A percentile compares a stretch with the other conserved stretches of the same genome.
These are phyloP conservation scores for Neoseiulus cucumeris DNA, from an alignment of 1,140 invertebrate genomes.

Conservation along the genomic window DNA sequence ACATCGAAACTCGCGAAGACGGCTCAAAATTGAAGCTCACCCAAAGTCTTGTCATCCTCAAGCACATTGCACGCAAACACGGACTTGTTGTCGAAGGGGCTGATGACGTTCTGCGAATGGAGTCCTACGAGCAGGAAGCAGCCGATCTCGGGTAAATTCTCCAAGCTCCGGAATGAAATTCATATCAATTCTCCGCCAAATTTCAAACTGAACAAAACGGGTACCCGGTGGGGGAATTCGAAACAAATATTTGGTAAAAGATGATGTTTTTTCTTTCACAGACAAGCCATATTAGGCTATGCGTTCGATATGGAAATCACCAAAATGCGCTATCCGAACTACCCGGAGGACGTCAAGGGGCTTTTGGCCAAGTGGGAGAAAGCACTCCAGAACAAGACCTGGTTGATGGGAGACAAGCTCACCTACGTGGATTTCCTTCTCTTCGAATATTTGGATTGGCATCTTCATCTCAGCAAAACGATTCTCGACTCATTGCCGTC, in stretches of 20 bases:
- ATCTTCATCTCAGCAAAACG: conserved; percentile 24
- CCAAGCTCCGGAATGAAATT: too few relatives aligned
- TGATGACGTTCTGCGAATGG: conserved; percentile 28
- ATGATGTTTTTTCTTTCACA: neutral
- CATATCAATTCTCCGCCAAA: too few relatives aligned
- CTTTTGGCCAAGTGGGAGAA: neutral
- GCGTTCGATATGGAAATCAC: neutral
- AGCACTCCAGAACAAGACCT: conserved; percentile 27
- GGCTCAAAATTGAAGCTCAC: conserved; percentile 21
- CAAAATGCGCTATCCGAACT: neutral
- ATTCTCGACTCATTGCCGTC: conserved; percentile 28
- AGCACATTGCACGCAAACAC: conserved; percentile 29
- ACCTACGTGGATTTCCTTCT: conserved; percentile 33
- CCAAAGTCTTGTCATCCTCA: conserved; percentile 33
- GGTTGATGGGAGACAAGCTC: conserved; percentile 30
- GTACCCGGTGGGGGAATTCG: neutral
- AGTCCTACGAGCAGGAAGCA: conserved; percentile 29
- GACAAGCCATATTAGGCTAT: neutral
- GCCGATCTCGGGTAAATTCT: conserved; percentile 26
- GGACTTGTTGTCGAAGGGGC: conserved; percentile 25
- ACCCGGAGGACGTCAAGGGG: neutral
- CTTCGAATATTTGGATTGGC: conserved; percentile 32
- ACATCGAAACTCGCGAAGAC: conserved; percentile 19
- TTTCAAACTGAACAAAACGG: neutral
- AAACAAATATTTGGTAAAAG: neutral